Evolutionary conservation across 2,797 vertebrate species (phyloP), one percentile per base, ranked within the genome.

Genomic region (Sarcoramphus papa): DNA sequence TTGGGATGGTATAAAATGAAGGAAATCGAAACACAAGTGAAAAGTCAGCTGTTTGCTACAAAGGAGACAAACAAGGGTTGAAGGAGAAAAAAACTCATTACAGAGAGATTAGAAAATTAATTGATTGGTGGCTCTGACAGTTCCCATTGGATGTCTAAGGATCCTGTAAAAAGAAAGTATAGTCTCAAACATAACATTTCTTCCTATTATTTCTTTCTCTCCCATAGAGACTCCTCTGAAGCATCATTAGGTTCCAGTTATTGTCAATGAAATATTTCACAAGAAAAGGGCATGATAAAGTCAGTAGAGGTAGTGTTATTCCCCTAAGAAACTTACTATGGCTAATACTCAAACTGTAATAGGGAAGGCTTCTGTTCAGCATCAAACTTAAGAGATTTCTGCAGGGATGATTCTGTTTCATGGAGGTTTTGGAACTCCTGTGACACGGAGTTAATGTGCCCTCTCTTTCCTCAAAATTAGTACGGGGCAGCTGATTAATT

Each of bases 231-330:
- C 56, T 95, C 48, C 65, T 95, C 95, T 96, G 93, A 96, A 97
- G 68, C 77, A 93, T 96, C 82, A 91, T 97, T 96, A 96, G 74
- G 28, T 96, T 97, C 79, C 84, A 97, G 18, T 97, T 97, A 97
- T 93, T 97, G 96, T 90, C 69, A 73, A 60, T 88, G 78, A 94
- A 94, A 92, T 97, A 90, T 92, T 94, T 95, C 60, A 43, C 59
- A 92, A 85, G 85, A 86, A 97, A 96, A 85, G 76, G 67, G 48
- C 88, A 88, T 67, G 81, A 85, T 91, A 94, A 94, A 95, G 94
- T 96, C 23, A 31, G 81, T 48, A 90, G 72, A 91, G 74, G 60
- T 85, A 68, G 70, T 76, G 35, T 80, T 94, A 70, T 64, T 94
- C 92, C 68, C 73, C 33, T 7, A 41, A 87, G 92, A 93, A 88